Base-by-base conservation (phyloP, 2,888 invertebrate species). In the Polyommatus icarus region DNA sequence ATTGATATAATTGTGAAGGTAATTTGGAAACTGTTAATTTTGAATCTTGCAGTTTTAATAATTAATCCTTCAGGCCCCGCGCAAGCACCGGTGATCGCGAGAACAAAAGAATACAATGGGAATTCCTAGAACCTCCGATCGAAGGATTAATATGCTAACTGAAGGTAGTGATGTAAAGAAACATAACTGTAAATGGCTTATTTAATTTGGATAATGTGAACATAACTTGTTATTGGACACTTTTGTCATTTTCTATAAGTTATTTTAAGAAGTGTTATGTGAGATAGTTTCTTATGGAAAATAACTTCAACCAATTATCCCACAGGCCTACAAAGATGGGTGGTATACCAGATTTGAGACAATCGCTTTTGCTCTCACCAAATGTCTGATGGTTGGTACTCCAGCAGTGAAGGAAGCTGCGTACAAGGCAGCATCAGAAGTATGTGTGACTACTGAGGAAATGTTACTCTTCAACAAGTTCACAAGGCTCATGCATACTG, bases 381-480 rank as follows among this genome's bases (percentile, higher is more conserved):
- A 96, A 83, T 96, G 96, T 84, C 90, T 95, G 1, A 81, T 83
- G 86, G 87, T 87, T 61, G 90, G 91, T 0, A 83, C 87, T 8
- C 81, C 87, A 76, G 82, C 84, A 71, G 89, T 95, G 1, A 95
- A 95, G 82, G 89, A 91, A 78, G 92, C 91, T 4, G 94, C 95
- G 0, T 96, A 96, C 81, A 90, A 91, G 78, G 92, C 90, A 18
- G 89, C 95, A 1, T 83, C 89, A 78, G 91, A 95, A 83, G 89
- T 97, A 57, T 96, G 96, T 84, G 92, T 93, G 80, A 94, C 94
- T 76, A 95, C 97, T 10, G 95, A 96, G 81, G 93, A 96, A 81
- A 91, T 97, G 85, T 94, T 96, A 89, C 88, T 95, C 36, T 96
- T 96, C 82, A 91, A 95, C 78, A 95, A 95, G 84, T 95, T 94